Conservation (phyloP, 1,140 invertebrate species). For the Drosophila nebulosa region DNA sequence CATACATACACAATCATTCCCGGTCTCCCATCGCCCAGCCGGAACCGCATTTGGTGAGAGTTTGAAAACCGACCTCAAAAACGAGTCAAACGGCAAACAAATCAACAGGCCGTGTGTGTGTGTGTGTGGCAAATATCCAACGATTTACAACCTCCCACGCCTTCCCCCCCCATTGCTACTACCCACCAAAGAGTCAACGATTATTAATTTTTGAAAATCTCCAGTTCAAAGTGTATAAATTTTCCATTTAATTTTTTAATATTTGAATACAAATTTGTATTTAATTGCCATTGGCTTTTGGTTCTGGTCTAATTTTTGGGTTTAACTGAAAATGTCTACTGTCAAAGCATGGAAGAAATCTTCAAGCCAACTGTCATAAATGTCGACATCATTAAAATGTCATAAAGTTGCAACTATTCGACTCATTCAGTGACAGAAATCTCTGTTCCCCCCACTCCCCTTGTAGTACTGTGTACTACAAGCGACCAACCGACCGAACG, state of each 20-base stretch:
- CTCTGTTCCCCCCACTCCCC: not conserved
- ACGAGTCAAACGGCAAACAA: constrained; percentile 12
- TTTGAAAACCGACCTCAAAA: not conserved
- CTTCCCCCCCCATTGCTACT: not conserved
- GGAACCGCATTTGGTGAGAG: not conserved
- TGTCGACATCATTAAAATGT: constrained; percentile 73
- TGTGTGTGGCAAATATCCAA: not conserved
- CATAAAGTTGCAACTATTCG: constrained; percentile 45
- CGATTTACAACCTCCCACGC: not conserved
- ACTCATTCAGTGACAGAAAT: constrained; percentile 11
- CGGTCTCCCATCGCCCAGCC: not conserved
- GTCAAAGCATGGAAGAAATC: constrained; percentile 57
- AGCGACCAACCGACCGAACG: not conserved
- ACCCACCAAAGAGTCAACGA: constrained; percentile 1
- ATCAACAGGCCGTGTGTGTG: constrained; percentile 8
- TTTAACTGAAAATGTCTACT: constrained; percentile 17
- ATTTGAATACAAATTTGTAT: not conserved
- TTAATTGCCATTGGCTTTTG: not conserved
- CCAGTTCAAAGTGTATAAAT: not conserved
- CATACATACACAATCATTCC: not conserved
- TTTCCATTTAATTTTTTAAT: not conserved
- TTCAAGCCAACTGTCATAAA: constrained; percentile 68
- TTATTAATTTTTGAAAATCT: constrained; percentile 29
- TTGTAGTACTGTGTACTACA: not conserved
- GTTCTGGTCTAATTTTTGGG: constrained; percentile 11